phyloP scores from a whole-genome alignment of 1,140 invertebrate species.

The Pogonomyrmex barbatus region DNA sequence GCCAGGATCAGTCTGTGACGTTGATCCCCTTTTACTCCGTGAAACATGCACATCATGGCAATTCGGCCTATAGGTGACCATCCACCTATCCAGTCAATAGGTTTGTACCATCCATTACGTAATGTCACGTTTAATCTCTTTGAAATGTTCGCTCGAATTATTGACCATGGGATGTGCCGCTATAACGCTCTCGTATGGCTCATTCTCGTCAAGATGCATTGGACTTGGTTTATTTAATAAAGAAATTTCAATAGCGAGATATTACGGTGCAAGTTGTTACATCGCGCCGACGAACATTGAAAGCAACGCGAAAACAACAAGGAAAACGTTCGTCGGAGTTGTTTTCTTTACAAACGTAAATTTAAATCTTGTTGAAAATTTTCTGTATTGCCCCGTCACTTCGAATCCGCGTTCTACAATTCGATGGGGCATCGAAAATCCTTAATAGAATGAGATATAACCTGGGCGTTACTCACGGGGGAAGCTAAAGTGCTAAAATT shows the following conservation, averaged over 20 bases:
- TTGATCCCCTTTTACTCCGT: slow-evolving; percentile 39
- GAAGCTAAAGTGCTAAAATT: slow-evolving; percentile 43
- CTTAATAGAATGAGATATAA: slow-evolving; percentile 19
- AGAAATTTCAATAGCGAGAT: not conserved
- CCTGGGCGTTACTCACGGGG: not conserved
- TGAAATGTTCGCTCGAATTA: slow-evolving; percentile 50
- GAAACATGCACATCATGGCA: slow-evolving; percentile 42
- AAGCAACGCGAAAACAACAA: not conserved
- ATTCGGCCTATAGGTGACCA: slow-evolving; percentile 9
- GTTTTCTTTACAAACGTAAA: slow-evolving; percentile 11
- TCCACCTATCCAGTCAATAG: slow-evolving; percentile 40
- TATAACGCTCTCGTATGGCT: not conserved
- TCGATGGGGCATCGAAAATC: not conserved
- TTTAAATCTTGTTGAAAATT: not conserved
- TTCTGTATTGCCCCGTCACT: not conserved
- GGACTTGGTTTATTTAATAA: not conserved
- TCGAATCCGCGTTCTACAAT: not conserved
- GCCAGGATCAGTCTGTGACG: slow-evolving; percentile 37
- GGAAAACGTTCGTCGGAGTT: not conserved
- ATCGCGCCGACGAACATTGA: not conserved
- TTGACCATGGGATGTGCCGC: not conserved
- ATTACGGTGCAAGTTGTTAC: not conserved
- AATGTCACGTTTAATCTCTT: slow-evolving; percentile 62
- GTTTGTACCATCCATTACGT: slow-evolving; percentile 46
- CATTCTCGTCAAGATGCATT: not conserved